Evolutionary conservation across 2,888 invertebrate species (phyloP), one percentile per base, ranked within the genome.

Genomic region (Dermolepida albohirtum): DNA sequence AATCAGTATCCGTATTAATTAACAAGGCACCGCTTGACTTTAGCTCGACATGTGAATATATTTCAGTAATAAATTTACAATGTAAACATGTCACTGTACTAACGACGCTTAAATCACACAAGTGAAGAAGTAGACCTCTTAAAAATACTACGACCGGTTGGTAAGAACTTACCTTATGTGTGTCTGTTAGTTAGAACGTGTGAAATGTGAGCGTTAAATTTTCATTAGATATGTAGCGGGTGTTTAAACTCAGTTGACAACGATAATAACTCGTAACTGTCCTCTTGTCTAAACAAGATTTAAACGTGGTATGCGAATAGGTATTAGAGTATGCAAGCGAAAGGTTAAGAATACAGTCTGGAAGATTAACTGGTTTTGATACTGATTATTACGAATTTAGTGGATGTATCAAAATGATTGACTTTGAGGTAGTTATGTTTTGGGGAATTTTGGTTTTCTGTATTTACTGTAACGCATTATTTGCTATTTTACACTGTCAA

Each of bases 251-350:
- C 44, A 27, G 57, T 57, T 57, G 57, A 57, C 57, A 44, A 57
- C 43, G 16, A 17, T 55, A 57, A 57, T 43, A 57, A 44, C 57
- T 27, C 16, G 22, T 11, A 57, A 57, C 57, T 27, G 41, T 57
- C 57, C 43, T 57, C 43, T 44, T 57, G 57, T 57, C 57, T 57
- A 57, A 57, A 57, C 43, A 57, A 43, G 27, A 41, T 27, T 57
- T 39, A 54, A 14, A 39, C n/a, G 4, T 2, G 52, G 52, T 39
- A 54, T 54, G 52, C 39, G 17, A 54, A 54, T 54, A 11, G 39
- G 14, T 39, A 39, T 27, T 34, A 12, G 14, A 11, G 34, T 51
- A 51, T n/a, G n/a, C 10, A 12, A 14, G 22, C 50, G 22, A n/a
- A 22, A 11, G 29, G n/a, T 34, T n/a, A 51, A 51, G 12, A 27